Percentiles rank a stretch among this genome's conserved stretches.
Evolutionary conservation across 2,888 invertebrate genomes (phyloP).

Genomic region (Pristionchus arcanus): DNA sequence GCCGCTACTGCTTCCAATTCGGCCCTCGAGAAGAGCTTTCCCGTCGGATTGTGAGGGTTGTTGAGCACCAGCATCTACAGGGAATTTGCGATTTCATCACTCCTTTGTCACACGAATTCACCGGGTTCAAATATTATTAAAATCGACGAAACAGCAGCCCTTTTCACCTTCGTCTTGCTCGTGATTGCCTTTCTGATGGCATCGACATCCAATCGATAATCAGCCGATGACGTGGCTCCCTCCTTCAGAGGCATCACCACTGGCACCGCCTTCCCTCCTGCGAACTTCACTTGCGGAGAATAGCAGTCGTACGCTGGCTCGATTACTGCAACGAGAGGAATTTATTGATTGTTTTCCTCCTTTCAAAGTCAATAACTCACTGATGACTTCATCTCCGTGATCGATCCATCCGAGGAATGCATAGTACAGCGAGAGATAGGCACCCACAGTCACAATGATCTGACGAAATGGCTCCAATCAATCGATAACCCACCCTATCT

Average conservation of each 20-base stretch:
- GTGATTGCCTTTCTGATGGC: slow-evolving; percentile 90
- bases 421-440: slow-evolving; percentile 94
- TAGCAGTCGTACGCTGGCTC: slow-evolving; percentile 99
- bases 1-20: slow-evolving; percentile 86
- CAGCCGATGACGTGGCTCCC: slow-evolving; percentile 81
- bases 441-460: slow-evolving; percentile 89
- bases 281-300: slow-evolving; percentile 92
- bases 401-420: slow-evolving; percentile 91
- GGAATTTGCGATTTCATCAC: slow-evolving; percentile 3
- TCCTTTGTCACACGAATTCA: neutral
- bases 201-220: slow-evolving; percentile 91
- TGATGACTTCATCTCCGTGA: slow-evolving; percentile 84
- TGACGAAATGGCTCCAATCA: neutral
- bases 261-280: slow-evolving; percentile 91
- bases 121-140: neutral
- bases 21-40: slow-evolving; percentile 84
- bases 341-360: neutral
- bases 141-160: neutral
- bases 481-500: neutral
- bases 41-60: slow-evolving; percentile 97
- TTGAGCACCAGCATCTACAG: slow-evolving; percentile 90
- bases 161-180: slow-evolving; percentile 87
- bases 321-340: slow-evolving; percentile 83
- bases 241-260: slow-evolving; percentile 87
- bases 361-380: slow-evolving; percentile 59